phyloP scores from a whole-genome alignment of 2,797 vertebrate genomes.

The Danio choprae region DNA sequence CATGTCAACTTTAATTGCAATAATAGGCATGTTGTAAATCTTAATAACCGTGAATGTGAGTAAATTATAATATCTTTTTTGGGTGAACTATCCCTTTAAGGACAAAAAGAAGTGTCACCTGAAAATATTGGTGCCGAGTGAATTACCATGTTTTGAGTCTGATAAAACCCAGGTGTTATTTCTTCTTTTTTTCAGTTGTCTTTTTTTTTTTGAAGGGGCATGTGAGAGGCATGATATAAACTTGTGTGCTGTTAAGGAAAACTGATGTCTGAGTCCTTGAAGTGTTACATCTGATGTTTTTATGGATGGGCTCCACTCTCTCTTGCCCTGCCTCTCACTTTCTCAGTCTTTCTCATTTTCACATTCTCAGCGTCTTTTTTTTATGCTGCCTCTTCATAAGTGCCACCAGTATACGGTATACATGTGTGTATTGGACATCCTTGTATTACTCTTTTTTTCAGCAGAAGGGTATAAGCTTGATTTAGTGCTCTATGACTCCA shows the following conservation, averaged over 20 bases:
- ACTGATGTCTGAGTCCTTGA: conserved; percentile 35
- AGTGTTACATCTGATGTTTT: conserved; percentile 36
- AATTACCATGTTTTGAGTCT: conserved; percentile 5
- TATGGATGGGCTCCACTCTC: conserved; percentile 23
- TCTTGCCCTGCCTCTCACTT: neutral
- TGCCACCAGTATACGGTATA: neutral
- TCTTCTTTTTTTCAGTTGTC: neutral
- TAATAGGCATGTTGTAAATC: too few species aligned
- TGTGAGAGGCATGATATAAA: conserved; percentile 41
- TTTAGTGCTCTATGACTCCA: conserved; percentile 73
- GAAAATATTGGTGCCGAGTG: neutral
- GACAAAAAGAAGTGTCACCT: neutral
- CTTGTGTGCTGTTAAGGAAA: conserved; percentile 26
- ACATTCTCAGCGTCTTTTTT: conserved; percentile 28
- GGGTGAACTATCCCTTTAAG: conserved; percentile 1
- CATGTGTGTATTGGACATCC: conserved; percentile 27
- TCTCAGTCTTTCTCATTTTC: conserved; percentile 8
- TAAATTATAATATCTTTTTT: neutral
- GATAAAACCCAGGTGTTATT: conserved; percentile 16
- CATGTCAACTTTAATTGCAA: too few species aligned
- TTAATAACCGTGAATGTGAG: neutral
- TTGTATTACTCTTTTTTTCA: conserved; percentile 64
- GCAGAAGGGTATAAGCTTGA: conserved; percentile 69
- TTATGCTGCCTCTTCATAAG: conserved; percentile 16
- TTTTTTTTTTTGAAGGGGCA: conserved; percentile 19